A percentile compares a stretch with the other conserved stretches of the same genome.
Evolutionary conservation across 1,140 invertebrate genomes (phyloP).

Genomic region (Platorchestia sp.): DNA sequence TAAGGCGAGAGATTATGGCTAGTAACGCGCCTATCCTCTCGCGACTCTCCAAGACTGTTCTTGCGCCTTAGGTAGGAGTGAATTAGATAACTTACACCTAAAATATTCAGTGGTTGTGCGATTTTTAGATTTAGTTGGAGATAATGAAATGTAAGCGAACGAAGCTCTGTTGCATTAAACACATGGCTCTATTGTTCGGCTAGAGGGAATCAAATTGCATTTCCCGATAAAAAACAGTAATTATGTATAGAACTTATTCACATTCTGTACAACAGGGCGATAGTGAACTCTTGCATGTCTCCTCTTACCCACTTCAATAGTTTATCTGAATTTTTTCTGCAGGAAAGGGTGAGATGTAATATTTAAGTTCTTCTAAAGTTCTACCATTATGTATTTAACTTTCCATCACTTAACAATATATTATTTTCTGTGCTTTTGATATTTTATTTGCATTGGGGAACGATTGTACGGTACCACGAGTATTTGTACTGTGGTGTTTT

Average conservation of each 20-base stretch:
- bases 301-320: background rate
- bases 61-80: background rate
- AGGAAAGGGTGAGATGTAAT: background rate
- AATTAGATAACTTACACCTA: background rate
- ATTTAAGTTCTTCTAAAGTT: too few relatives aligned
- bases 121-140: background rate
- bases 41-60: background rate
- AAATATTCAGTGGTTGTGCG: background rate
- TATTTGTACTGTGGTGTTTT: background rate
- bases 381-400: background rate
- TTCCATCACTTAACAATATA: background rate
- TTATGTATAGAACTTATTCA: background rate
- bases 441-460: background rate
- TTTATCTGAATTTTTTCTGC: background rate
- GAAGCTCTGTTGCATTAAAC: background rate
- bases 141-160: background rate
- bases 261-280: background rate
- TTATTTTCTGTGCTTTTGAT: background rate
- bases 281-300: background rate
- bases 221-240: background rate
- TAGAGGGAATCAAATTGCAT: background rate
- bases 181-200: too few relatives aligned
- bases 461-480: background rate
- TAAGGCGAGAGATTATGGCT: constrained; percentile 20
- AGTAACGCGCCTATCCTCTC: background rate